phyloP scores from a whole-genome alignment of 2,113 vertebrate genomes.

The Corynorhinus townsendii region DNA sequence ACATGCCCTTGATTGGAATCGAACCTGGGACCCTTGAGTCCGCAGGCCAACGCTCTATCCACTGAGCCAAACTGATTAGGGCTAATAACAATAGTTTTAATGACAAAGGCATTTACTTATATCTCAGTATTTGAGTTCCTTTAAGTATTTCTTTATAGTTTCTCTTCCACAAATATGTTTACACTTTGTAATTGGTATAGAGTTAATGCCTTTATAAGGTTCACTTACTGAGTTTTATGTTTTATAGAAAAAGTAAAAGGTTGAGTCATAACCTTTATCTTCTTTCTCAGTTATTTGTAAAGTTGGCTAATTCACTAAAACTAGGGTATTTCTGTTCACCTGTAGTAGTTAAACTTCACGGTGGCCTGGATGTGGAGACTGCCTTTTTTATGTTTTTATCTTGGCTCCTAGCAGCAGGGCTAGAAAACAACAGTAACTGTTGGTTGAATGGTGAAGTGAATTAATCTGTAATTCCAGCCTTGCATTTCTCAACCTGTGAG shows the following conservation, averaged over 20 bases:
- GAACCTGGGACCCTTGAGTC: too few relatives aligned
- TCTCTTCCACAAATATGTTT: background rate
- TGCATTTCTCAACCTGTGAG: background rate
- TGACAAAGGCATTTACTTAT: background rate
- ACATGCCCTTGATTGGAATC: too few relatives aligned
- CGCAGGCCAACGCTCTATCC: too few relatives aligned
- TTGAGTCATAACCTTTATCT: background rate
- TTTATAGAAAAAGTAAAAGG: background rate
- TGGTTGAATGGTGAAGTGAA: background rate
- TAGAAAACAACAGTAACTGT: background rate
- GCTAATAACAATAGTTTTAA: background rate
- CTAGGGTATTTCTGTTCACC: background rate
- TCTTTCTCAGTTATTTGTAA: background rate
- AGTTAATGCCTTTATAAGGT: background rate
- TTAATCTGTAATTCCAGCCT: background rate
- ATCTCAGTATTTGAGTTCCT: background rate
- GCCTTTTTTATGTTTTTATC: background rate
- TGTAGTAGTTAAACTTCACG: background rate
- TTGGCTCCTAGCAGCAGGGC: background rate
- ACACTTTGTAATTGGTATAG: background rate
- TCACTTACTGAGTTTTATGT: constrained; percentile 5
- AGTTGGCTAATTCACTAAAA: background rate
- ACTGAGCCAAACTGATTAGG: too few relatives aligned
- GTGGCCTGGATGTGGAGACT: background rate
- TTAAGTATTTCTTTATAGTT: background rate